phyloP scores from a whole-genome alignment of 1,140 invertebrate genomes.

The Halictus rubicundus region DNA sequence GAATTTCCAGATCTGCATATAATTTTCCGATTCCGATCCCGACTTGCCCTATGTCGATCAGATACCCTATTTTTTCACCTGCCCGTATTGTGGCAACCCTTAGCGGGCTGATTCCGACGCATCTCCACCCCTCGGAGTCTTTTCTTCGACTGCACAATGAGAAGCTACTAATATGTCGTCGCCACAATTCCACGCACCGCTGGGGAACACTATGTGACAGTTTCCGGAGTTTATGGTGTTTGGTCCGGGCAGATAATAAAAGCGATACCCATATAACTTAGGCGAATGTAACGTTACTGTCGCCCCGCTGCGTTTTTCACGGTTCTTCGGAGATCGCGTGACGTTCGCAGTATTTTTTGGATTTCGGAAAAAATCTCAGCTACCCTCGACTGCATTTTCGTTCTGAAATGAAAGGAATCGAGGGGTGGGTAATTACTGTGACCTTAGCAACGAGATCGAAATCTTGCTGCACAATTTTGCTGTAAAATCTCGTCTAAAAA shows the following conservation, averaged over 20 bases:
- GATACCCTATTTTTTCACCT: slow-evolving; percentile 45
- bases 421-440: too few relatives aligned
- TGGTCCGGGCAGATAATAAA: slow-evolving; percentile 8
- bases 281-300: background rate
- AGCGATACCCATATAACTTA: slow-evolving; percentile 3
- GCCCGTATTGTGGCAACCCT: slow-evolving; percentile 19
- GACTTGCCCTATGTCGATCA: background rate
- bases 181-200: slow-evolving; percentile 17
- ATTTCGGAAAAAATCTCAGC: too few relatives aligned
- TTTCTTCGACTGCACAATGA: slow-evolving; percentile 17
- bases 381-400: too few relatives aligned
- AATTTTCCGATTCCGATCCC: slow-evolving; percentile 1
- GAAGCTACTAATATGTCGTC: slow-evolving; percentile 50
- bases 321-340: too few relatives aligned
- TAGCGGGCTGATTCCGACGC: background rate
- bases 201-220: slow-evolving; percentile 21
- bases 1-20: slow-evolving; percentile 1
- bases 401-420: too few relatives aligned
- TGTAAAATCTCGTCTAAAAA: too few relatives aligned
- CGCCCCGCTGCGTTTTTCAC: slow-evolving; percentile 4
- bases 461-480: too few relatives aligned
- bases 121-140: background rate
- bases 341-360: too few relatives aligned
- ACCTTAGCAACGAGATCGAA: too few relatives aligned
- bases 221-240: slow-evolving; percentile 48